Base-by-base conservation (phyloP, 2,113 vertebrate species). In the Rafetus swinhoei region DNA sequence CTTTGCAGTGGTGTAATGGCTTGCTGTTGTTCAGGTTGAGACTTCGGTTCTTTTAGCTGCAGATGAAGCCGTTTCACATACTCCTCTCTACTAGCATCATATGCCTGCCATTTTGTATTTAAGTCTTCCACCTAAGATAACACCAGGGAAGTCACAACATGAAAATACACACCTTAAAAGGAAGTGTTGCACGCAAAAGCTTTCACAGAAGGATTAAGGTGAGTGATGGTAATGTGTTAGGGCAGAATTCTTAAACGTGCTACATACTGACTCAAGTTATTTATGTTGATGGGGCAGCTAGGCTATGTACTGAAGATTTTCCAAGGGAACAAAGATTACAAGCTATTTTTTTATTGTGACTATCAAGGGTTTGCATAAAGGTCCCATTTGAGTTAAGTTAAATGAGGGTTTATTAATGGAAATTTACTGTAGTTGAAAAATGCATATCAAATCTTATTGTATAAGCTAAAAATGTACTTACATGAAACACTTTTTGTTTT, bases 91-190 rank as follows among this genome's bases (percentile, higher is more conserved):
- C 99, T 99, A 0, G 98, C 98, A 2, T 99, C 99, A 0, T 99
- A 99, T 85, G 98, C 99, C 97, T 99, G 99, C 99, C 99, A 99
- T 72, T 98, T 99, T 7, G 99, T 97, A 9, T 99, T 99, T 84
- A 99, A 97, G 89, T 98, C 98, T 95, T 99, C 99, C 35, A 99
- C 99, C 99, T 99, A 96, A n/a, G 79, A 55, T 80, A 82, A 1
- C 87, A 16, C 62, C 84, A 9, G 80, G 56, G 83, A 19, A 91
- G 25, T 32, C 18, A 9, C 56, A 82, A 45, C 9, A 18, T 90
- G 55, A 95, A 72, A 32, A 45, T 77, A 6, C 39, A 50, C 45
- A 77, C 3, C 11, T 76, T 77, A 77, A 50, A 77, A 50, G 4
- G 5, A 72, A 72, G 9, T 50, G 74, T 25, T 50, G 39, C 22